phyloP scores from a whole-genome alignment of 1,140 invertebrate species.

The Trachymyrmex septentrionalis region DNA sequence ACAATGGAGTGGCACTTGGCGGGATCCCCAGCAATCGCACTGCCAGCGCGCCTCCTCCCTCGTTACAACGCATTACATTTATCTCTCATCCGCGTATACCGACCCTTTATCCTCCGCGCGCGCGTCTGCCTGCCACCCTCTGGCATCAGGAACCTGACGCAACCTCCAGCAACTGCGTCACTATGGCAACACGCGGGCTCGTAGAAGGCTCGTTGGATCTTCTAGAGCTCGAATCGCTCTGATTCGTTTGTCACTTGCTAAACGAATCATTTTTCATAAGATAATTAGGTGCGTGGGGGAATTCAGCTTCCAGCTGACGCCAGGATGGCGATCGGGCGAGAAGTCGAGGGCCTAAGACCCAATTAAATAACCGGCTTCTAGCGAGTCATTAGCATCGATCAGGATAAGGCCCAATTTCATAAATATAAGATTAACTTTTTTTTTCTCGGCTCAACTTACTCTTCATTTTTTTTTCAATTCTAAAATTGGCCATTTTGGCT shows the following conservation, averaged over 20 bases:
- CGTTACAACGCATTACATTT: slow-evolving; percentile 82
- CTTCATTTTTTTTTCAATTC: too few species aligned
- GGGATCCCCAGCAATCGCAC: slow-evolving; percentile 63
- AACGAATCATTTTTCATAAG: slow-evolving; percentile 59
- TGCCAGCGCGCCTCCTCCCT: slow-evolving; percentile 67
- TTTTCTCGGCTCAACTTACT: neutral
- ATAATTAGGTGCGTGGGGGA: slow-evolving; percentile 20
- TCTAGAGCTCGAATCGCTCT: neutral
- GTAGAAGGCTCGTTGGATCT: slow-evolving; percentile 5
- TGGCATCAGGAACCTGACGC: slow-evolving; percentile 29
- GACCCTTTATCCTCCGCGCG: slow-evolving; percentile 76
- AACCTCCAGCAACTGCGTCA: slow-evolving; percentile 67
- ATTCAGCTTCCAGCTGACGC: slow-evolving; percentile 39
- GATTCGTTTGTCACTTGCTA: slow-evolving; percentile 47
- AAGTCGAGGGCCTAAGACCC: neutral
- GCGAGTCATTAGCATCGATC: slow-evolving; percentile 12
- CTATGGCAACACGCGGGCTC: slow-evolving; percentile 79
- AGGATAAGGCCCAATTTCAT: neutral
- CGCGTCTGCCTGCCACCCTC: slow-evolving; percentile 72
- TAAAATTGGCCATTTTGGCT: too few species aligned
- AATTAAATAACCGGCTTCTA: slow-evolving; percentile 14
- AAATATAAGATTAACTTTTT: neutral
- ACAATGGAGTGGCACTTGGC: slow-evolving; percentile 85
- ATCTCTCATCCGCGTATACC: slow-evolving; percentile 78
- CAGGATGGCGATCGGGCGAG: neutral